phyloP scores from a whole-genome alignment of 2,888 invertebrate species.

The Eupithecia centaureata region DNA sequence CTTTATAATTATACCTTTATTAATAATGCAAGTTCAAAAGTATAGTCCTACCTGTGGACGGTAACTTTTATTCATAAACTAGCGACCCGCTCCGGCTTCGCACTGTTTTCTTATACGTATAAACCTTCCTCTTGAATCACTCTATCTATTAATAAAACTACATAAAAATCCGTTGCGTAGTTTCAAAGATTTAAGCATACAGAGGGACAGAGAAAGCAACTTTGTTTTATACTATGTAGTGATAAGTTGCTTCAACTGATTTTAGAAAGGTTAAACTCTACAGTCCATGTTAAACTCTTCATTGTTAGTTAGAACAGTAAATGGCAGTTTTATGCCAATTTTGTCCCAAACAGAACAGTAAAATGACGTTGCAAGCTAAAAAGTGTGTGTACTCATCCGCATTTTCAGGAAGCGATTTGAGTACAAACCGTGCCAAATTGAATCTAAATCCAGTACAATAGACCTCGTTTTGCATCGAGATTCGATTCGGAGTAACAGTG shows the following conservation, averaged over 20 bases:
- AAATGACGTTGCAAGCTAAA: constrained; percentile 1
- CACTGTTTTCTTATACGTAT: too few relatives aligned
- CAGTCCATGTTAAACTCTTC: not conserved
- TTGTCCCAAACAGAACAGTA: not conserved
- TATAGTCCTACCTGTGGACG: too few relatives aligned
- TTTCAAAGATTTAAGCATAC: too few relatives aligned
- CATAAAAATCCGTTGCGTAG: too few relatives aligned
- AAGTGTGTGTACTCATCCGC: constrained; percentile 10
- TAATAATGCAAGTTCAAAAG: too few relatives aligned
- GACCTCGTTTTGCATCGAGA: constrained; percentile 12
- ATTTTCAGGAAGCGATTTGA: constrained; percentile 38
- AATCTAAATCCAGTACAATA: constrained; percentile 5
- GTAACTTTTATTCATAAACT: too few relatives aligned
- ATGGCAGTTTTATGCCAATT: constrained; percentile 1
- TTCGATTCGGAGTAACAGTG: constrained; percentile 5
- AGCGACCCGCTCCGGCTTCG: too few relatives aligned
- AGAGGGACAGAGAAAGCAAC: too few relatives aligned
- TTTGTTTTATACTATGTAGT: too few relatives aligned
- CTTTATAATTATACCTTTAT: too few relatives aligned
- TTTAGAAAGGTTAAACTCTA: not conserved
- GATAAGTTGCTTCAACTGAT: not conserved
- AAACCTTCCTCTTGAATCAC: too few relatives aligned
- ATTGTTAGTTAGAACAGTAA: not conserved
- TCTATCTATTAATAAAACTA: too few relatives aligned
- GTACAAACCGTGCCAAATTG: constrained; percentile 20